A percentile compares a stretch with the other conserved stretches of the same genome.
Conservation (phyloP, 2,888 invertebrate genomes). For the Mimachlamys varia region DNA sequence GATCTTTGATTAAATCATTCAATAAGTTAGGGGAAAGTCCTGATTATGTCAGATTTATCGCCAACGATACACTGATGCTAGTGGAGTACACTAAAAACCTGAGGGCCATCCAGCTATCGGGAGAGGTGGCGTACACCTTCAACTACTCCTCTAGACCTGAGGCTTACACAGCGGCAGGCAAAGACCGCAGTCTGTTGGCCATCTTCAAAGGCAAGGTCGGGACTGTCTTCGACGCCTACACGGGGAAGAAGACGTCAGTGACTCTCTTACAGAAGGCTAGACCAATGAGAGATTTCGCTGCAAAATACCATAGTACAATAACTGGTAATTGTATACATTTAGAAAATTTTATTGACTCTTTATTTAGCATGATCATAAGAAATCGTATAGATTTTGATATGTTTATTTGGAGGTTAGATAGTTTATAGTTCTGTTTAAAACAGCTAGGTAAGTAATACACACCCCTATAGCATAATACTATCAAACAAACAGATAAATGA, state of each 20-base stretch:
- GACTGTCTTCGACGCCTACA: slow-evolving; percentile 44
- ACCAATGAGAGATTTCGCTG: neutral
- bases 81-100: slow-evolving; percentile 53
- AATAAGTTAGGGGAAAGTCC: slow-evolving; percentile 62
- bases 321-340: neutral
- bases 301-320: neutral
- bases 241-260: slow-evolving; percentile 17
- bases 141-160: slow-evolving; percentile 50
- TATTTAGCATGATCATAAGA: too few species aligned
- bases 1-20: slow-evolving; percentile 56
- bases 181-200: slow-evolving; percentile 45
- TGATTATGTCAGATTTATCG: slow-evolving; percentile 56
- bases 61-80: slow-evolving; percentile 56
- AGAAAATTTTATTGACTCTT: neutral
- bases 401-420: too few species aligned
- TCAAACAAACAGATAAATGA: too few species aligned
- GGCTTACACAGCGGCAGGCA: slow-evolving; percentile 51
- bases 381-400: too few species aligned
- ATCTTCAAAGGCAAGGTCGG: slow-evolving; percentile 52
- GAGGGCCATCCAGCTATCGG: slow-evolving; percentile 46
- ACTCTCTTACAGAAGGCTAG: neutral
- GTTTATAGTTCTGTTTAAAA: too few species aligned
- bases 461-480: too few species aligned
- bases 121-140: slow-evolving; percentile 56
- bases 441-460: too few species aligned